Conservation (phyloP, 2,797 vertebrate genomes). For the Cygnus olor region DNA sequence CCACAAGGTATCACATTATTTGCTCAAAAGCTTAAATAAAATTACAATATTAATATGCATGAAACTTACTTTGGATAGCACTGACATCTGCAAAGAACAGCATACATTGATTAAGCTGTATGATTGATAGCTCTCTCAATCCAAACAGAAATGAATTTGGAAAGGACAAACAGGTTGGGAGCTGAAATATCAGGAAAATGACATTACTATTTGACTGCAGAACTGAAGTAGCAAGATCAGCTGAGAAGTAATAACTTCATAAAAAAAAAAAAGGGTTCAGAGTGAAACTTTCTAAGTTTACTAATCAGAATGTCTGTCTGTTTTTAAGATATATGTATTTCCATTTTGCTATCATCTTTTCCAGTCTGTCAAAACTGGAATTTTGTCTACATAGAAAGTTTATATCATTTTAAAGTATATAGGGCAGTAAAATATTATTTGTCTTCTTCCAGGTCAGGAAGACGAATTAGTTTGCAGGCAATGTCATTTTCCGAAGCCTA, state of each 20-base stretch:
- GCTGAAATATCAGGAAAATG: neutral
- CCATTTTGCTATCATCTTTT: neutral
- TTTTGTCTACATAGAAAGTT: neutral
- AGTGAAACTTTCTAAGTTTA: neutral
- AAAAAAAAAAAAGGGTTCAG: neutral
- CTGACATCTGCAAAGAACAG: slow-evolving; percentile 7
- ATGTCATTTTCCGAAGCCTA: neutral
- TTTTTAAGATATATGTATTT: neutral
- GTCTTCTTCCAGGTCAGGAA: neutral
- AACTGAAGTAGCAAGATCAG: neutral
- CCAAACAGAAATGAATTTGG: slow-evolving; percentile 1
- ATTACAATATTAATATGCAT: slow-evolving; percentile 60
- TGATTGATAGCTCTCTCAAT: slow-evolving; percentile 20
- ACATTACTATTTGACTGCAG: neutral
- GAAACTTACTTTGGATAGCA: neutral
- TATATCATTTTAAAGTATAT: neutral
- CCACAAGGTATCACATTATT: slow-evolving; percentile 33
- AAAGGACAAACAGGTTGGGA: neutral
- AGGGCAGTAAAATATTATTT: neutral
- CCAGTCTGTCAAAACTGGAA: neutral
- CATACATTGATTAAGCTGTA: slow-evolving; percentile 8
- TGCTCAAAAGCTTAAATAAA: slow-evolving; percentile 38
- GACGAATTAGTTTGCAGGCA: neutral
- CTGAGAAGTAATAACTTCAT: neutral
- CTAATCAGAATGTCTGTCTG: neutral